A percentile compares a stretch with the other conserved stretches of the same genome.
phyloP scores from a whole-genome alignment of 2,888 invertebrate genomes.

The Apotomis betuletana region DNA sequence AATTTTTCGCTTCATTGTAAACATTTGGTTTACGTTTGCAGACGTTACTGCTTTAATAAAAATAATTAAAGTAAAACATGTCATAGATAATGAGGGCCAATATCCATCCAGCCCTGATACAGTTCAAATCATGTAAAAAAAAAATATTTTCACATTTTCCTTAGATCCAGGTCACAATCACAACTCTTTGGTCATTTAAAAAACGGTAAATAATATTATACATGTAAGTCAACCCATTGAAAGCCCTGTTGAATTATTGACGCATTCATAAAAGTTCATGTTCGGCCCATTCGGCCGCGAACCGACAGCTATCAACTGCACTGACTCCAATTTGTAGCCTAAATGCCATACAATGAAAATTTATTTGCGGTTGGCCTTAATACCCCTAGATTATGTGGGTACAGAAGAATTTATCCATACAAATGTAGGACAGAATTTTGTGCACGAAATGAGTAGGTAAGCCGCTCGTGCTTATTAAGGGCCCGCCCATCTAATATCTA shows the following conservation, averaged over 20 bases:
- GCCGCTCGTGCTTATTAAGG: constrained; percentile 35
- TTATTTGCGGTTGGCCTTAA: constrained; percentile 49
- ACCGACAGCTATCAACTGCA: constrained; percentile 51
- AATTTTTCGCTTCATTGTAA: no score
- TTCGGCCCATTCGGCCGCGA: constrained; percentile 1
- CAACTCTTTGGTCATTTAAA: neutral
- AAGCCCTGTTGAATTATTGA: constrained; percentile 31
- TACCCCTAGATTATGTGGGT: constrained; percentile 34
- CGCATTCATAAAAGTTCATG: constrained; percentile 30
- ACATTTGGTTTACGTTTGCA: no score
- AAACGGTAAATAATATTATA: constrained; percentile 1
- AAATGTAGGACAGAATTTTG: constrained; percentile 37
- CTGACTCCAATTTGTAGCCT: constrained; percentile 58
- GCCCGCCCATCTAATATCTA: constrained; percentile 52
- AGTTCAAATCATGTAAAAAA: neutral
- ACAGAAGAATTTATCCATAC: constrained; percentile 30
- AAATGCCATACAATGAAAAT: constrained; percentile 50
- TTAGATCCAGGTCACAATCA: neutral
- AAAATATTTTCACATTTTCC: neutral
- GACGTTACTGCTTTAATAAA: no score
- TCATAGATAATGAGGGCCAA: no score
- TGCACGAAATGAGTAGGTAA: constrained; percentile 27
- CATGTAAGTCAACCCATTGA: constrained; percentile 7
- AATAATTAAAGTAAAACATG: no score
- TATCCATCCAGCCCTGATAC: no score